Evolutionary conservation across 2,888 invertebrate genomes (phyloP), one percentile per base, ranked within the genome.

Genomic region (Parasteatoda lunata): DNA sequence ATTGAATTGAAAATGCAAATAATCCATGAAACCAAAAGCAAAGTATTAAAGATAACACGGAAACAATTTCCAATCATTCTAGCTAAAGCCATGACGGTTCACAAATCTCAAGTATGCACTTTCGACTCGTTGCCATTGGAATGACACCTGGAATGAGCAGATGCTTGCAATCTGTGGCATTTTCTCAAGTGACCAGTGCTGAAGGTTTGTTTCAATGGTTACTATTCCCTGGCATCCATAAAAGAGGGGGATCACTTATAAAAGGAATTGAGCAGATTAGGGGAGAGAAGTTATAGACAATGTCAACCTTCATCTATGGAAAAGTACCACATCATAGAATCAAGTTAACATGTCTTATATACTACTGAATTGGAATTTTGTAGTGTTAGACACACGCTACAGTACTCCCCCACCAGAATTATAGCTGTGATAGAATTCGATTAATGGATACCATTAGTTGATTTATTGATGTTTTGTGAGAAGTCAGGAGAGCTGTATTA

Each of bases 51-150:
- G 6, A n/a, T 82, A 1, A 49, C 15, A 1, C 68, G 89, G 64
- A 76, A 15, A 7, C 90, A 90, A 77, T 90, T 90, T 78, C 90
- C 90, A 8, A 45, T 90, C 3, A 73, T 88, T 11, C 49, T 88
- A 3, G 90, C 89, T 1, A 89, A 90, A 78, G 89, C 84, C 13
- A 89, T 89, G 49, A 90, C 90, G 0, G 88, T 90, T 51, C 66
- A 82, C 6, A 90, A 90, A 77, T 68, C 87, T 1, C 90, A 90
- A 85, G 90, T 90, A 9, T 65, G 49, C 5, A 86, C 88, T 0
- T 84, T 65, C 59, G 7, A 71, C 13, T 49, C 49, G 51, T 4
- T 49, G 66, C 68, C n/a, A 4, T 66, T 68, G 11, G 30, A 11
- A 7, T 69, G 1, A 64, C 68, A n/a, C 0, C 51, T 68, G 11